phyloP scores from a whole-genome alignment of 2,888 invertebrate species.

The Leptinotarsa juncta region DNA sequence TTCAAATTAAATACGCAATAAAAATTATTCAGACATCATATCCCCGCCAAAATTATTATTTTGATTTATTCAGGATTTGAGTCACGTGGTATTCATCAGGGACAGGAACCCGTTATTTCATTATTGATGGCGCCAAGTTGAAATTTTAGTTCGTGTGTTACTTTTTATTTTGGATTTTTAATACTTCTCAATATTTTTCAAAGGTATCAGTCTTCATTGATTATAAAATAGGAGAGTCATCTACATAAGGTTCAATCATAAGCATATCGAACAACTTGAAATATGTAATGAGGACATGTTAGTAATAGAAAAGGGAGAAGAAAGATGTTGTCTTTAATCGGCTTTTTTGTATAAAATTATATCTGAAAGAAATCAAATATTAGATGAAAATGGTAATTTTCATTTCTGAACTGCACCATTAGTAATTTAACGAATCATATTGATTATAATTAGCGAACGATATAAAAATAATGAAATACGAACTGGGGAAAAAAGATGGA shows the following conservation, averaged over 20 bases:
- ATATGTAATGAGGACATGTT: slow-evolving; percentile 71
- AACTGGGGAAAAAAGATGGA: slow-evolving; percentile 34
- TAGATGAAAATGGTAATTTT: not conserved
- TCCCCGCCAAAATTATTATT: slow-evolving; percentile 26
- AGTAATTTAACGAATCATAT: slow-evolving; percentile 27
- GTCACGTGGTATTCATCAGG: slow-evolving; percentile 67
- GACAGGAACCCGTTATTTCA: slow-evolving; percentile 66
- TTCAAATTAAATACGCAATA: not conserved
- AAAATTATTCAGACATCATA: slow-evolving; percentile 4
- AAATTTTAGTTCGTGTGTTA: not conserved
- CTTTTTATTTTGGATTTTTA: not conserved
- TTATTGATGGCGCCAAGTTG: slow-evolving; percentile 69
- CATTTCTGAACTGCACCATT: not conserved
- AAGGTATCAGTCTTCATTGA: not conserved
- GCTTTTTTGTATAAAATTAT: not conserved
- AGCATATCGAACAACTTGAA: slow-evolving; percentile 25
- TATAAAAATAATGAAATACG: slow-evolving; percentile 25
- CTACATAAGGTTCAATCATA: not conserved
- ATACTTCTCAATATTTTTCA: not conserved
- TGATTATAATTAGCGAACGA: slow-evolving; percentile 31
- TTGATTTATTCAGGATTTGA: slow-evolving; percentile 34
- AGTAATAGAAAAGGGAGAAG: slow-evolving; percentile 66
- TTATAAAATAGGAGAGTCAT: not conserved
- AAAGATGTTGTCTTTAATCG: not conserved
- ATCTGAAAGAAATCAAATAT: not conserved